Evolutionary conservation across 2,113 vertebrate species (phyloP).

Genomic region (Callithrix jacchus): DNA sequence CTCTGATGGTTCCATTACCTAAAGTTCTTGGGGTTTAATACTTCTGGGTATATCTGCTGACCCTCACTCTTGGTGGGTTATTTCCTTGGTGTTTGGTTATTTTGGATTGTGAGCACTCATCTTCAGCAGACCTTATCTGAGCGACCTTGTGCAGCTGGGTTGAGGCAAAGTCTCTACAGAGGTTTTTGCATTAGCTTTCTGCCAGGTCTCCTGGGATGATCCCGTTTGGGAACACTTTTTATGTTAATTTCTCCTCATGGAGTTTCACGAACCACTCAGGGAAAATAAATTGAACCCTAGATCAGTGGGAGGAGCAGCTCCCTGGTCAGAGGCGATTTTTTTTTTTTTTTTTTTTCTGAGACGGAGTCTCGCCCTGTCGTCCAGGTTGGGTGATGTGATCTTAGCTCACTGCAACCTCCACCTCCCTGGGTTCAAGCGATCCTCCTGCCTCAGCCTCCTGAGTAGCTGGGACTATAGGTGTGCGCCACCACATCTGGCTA

Average conservation of each 20-base stretch:
- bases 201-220: background rate
- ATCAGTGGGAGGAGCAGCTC: background rate
- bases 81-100: background rate
- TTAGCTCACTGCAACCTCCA: no score
- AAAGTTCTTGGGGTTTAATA: background rate
- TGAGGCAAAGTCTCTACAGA: background rate
- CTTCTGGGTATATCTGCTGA: background rate
- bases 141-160: background rate
- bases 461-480: no score
- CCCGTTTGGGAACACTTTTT: background rate
- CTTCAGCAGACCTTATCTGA: background rate
- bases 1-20: background rate
- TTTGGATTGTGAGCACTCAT: background rate
- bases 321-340: no score
- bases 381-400: no score
- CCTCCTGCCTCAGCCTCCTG: no score
- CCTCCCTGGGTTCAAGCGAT: no score
- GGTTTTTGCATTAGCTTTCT: background rate
- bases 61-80: background rate
- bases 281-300: background rate
- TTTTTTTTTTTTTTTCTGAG: background rate
- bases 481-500: no score
- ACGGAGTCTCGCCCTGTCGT: no score
- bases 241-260: background rate
- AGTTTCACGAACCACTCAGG: background rate